Conservation (phyloP, 2,113 vertebrate genomes). For the Cettia cetti region DNA sequence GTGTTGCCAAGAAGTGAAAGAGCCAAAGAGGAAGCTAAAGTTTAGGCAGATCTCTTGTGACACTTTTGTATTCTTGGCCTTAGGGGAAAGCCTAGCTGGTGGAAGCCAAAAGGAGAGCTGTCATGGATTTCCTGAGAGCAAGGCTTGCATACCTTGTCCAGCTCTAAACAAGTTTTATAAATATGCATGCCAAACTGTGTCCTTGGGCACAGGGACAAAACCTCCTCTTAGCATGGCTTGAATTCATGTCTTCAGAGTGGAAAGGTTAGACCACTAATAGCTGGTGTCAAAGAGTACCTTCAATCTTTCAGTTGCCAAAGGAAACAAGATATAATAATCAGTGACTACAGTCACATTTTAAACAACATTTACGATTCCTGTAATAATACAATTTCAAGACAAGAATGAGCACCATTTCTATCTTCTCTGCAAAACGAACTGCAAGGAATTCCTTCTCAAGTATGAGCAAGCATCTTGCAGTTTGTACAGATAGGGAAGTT, state of each 20-base stretch:
- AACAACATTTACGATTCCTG: background rate
- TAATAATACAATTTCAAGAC: background rate
- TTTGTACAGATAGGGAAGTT: background rate
- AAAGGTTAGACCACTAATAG: background rate
- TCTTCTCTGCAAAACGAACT: background rate
- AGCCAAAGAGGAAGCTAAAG: conserved; percentile 31
- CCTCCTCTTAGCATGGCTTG: background rate
- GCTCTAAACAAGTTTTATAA: background rate
- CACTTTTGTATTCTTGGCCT: background rate
- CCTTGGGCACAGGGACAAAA: conserved; percentile 9
- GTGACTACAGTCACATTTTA: background rate
- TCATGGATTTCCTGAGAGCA: background rate
- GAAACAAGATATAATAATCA: background rate
- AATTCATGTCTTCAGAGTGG: background rate
- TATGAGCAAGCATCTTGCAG: background rate
- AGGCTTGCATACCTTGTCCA: background rate
- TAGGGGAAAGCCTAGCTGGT: background rate
- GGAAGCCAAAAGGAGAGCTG: conserved; percentile 10
- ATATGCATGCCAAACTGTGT: background rate
- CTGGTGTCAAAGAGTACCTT: background rate
- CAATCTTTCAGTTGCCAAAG: background rate
- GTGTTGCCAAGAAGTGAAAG: background rate
- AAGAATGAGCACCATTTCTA: background rate
- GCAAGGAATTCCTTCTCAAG: background rate
- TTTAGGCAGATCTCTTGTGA: background rate